These are phyloP conservation scores for Clytia hemisphaerica DNA, from an alignment of 30 jellyfish, hydroid and myxozoan genomes.

Conservation along the genomic window DNA sequence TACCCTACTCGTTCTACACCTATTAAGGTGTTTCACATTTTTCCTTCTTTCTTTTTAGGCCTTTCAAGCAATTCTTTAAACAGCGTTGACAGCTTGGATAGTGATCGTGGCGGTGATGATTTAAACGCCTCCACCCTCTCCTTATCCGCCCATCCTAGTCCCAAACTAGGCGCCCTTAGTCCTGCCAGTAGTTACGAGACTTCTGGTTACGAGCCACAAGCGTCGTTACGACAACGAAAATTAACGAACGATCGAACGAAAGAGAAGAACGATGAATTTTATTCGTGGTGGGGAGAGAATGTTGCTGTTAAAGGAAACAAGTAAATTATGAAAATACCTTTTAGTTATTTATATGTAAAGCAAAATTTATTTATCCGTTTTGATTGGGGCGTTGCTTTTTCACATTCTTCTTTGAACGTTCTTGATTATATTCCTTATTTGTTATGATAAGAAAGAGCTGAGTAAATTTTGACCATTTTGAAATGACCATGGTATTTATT, in stretches of 20 bases:
- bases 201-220: neutral
- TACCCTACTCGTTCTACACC: neutral
- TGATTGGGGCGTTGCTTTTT: too few relatives aligned
- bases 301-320: too few relatives aligned
- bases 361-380: too few relatives aligned
- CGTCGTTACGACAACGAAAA: neutral
- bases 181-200: neutral
- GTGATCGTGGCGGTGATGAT: slow-evolving; percentile 1
- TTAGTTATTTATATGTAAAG: too few relatives aligned
- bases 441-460: too few relatives aligned
- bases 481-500: too few relatives aligned
- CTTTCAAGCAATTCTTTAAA: neutral
- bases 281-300: slow-evolving; percentile 4
- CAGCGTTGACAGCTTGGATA: neutral
- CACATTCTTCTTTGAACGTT: too few relatives aligned
- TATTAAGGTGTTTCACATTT: neutral
- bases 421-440: too few relatives aligned
- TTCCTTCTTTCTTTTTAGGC: neutral
- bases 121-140: neutral
- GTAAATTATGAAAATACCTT: too few relatives aligned
- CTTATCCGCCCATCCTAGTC: neutral
- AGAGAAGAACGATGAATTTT: neutral
- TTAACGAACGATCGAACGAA: neutral
- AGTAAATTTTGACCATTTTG: too few relatives aligned
- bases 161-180: neutral